Base-by-base conservation (phyloP, 2,797 vertebrate genomes). In the Poliocrania exsul region DNA sequence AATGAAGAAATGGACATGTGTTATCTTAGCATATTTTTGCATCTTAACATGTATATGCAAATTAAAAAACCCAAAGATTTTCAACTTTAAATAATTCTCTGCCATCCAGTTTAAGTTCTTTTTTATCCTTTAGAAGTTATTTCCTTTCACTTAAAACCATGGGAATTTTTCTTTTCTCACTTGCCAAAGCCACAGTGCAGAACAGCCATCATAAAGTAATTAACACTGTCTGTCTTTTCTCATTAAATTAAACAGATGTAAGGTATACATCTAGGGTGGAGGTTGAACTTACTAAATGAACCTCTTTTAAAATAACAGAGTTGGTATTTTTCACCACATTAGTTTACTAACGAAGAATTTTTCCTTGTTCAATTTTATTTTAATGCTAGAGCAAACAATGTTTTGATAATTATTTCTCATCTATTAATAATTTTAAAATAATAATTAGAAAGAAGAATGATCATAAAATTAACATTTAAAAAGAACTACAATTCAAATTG, bases 121-220 rank as follows among this genome's bases (percentile, higher is more conserved):
- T 91, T 91, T 93, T 88, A 87, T 94, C 72, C 35, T 40, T 72
- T 70, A 86, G 82, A 95, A 87, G 62, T 56, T 29, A 91, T 95
- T 96, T 93, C 81, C 88, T 96, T 94, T 85, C 80, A 65, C 83
- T 94, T 95, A 85, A 89, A 95, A 89, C 86, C 87, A 94, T 88
- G 95, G 91, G 86, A 96, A 96, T 96, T 94, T 90, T 85, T 91
- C 95, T 97, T 94, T 96, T 95, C 88, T 96, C 70, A 62, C 86
- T 97, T 82, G 46, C 97, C 96, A 97, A 96, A 97, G 82, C 96
- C 93, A 87, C 92, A 93, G 91, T 91, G 85, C 79, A 65, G 92
- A 96, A 69, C 58, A 84, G 60, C 72, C 97, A 96, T 91, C 89
- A 95, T 96, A 97, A 92, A 96, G 88, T 95, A 90, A 95, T 97